Evolutionary conservation across 2,888 invertebrate species (phyloP).

Genomic region (Orthosia incerta): DNA sequence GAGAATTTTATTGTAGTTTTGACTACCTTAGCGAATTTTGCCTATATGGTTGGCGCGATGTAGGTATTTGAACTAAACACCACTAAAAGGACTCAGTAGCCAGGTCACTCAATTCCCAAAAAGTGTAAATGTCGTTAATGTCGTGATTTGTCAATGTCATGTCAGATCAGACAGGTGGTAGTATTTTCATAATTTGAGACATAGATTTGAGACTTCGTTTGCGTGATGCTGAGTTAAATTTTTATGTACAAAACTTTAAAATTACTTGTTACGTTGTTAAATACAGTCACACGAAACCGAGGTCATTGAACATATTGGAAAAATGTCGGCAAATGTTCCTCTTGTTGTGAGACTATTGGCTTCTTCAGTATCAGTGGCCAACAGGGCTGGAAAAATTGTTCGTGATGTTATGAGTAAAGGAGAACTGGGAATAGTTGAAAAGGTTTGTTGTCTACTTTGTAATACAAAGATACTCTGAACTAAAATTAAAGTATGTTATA

Average conservation of each 20-base stretch:
- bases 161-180: not conserved
- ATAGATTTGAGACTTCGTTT: too few relatives aligned
- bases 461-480: not conserved
- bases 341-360: slow-evolving; percentile 94
- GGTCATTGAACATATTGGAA: slow-evolving; percentile 26
- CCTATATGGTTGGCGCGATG: too few relatives aligned
- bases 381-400: slow-evolving; percentile 96
- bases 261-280: slow-evolving; percentile 12
- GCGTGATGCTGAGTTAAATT: slow-evolving; percentile 6
- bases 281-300: not conserved
- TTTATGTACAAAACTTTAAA: slow-evolving; percentile 10
- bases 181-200: not conserved
- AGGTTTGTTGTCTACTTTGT: slow-evolving; percentile 89
- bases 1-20: not conserved
- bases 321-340: slow-evolving; percentile 92
- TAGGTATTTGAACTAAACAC: too few relatives aligned
- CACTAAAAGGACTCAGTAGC: too few relatives aligned
- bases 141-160: not conserved
- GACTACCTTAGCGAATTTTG: not conserved
- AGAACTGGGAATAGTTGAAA: slow-evolving; percentile 97
- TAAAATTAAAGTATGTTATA: not conserved
- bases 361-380: slow-evolving; percentile 95
- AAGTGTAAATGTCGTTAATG: too few relatives aligned
- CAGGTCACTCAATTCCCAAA: too few relatives aligned
- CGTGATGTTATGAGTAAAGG: slow-evolving; percentile 97